phyloP scores from a whole-genome alignment of 2,113 vertebrate species.

The Scopus umbretta region DNA sequence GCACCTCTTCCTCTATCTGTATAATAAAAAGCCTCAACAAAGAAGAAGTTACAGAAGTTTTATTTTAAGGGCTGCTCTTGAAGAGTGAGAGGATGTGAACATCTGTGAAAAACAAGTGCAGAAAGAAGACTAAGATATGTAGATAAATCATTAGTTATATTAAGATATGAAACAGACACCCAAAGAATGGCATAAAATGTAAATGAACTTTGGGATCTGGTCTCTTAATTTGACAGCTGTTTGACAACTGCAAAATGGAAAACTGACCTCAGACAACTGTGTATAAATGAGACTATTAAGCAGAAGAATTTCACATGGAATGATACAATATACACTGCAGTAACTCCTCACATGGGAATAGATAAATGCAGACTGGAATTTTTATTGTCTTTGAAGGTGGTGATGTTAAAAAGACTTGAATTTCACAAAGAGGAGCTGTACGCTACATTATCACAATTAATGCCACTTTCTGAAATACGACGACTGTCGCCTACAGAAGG shows the following conservation, averaged over 20 bases:
- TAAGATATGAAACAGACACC: constrained; percentile 63
- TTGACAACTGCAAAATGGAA: constrained; percentile 77
- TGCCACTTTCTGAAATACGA: constrained; percentile 64
- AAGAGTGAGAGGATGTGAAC: constrained; percentile 26
- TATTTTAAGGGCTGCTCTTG: constrained; percentile 37
- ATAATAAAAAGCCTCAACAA: not conserved
- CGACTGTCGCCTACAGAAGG: not conserved
- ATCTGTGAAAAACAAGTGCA: constrained; percentile 35
- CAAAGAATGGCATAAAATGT: constrained; percentile 66
- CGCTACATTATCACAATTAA: constrained; percentile 73
- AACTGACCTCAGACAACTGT: constrained; percentile 76
- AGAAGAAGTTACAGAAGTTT: not conserved
- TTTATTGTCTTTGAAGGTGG: constrained; percentile 80
- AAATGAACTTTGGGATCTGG: constrained; percentile 73
- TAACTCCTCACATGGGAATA: constrained; percentile 73
- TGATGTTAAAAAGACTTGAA: constrained; percentile 64
- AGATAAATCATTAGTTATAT: constrained; percentile 63
- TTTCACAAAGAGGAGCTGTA: constrained; percentile 67
- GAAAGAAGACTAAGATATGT: constrained; percentile 31
- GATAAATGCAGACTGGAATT: constrained; percentile 73
- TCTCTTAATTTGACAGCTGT: constrained; percentile 78
- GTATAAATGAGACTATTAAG: constrained; percentile 70
- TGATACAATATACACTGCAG: constrained; percentile 74
- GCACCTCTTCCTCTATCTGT: not conserved
- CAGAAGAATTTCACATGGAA: constrained; percentile 73